These are phyloP conservation scores for Griposia aprilina DNA, from an alignment of 2,888 invertebrate species.

Conservation along the genomic window DNA sequence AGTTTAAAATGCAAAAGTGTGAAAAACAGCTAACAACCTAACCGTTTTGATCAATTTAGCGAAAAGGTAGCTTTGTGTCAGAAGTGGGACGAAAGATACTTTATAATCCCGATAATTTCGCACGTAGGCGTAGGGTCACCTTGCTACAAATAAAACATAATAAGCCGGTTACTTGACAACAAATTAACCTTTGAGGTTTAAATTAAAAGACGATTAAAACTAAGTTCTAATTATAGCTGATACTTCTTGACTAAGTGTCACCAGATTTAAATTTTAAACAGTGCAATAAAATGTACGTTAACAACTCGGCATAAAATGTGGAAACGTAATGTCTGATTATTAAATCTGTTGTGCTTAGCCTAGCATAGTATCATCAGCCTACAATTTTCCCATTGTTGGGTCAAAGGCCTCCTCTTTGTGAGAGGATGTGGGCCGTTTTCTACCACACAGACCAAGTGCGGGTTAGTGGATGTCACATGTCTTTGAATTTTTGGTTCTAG, in stretches of 20 bases:
- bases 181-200: neutral
- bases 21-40: neutral
- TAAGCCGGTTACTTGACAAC: neutral
- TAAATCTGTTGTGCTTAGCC: too few species aligned
- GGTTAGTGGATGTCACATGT: too few species aligned
- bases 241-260: neutral
- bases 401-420: too few species aligned
- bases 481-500: too few species aligned
- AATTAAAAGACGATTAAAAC: neutral
- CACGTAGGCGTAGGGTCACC: neutral
- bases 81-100: neutral
- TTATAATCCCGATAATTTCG: neutral
- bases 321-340: neutral
- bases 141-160: constrained; percentile 25
- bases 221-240: neutral
- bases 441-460: too few species aligned
- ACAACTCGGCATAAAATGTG: neutral
- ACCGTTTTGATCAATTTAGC: neutral
- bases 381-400: too few species aligned
- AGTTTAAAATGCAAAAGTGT: neutral
- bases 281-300: neutral
- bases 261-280: neutral
- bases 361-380: too few species aligned
- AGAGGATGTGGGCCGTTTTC: too few species aligned
- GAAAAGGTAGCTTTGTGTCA: neutral